Base-by-base conservation (phyloP, 2,113 vertebrate species). In the Phrynocephalus versicolor region DNA sequence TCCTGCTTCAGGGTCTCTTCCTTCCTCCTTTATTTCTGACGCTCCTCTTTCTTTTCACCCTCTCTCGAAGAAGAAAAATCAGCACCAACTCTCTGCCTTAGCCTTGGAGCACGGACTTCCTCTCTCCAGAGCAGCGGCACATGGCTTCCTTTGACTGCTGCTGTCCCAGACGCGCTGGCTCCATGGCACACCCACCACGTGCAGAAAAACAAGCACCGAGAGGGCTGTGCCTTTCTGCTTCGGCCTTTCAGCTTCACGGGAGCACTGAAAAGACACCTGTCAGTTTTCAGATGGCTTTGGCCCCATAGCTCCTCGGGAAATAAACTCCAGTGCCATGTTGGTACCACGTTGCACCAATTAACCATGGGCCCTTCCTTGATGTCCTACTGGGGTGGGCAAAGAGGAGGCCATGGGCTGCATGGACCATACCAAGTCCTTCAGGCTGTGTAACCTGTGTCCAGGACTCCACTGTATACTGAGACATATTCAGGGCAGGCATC, bases 161-260 rank as follows among this genome's bases (percentile, higher is more conserved):
- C 92, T 83, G 88, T 89, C 88, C 94, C 94, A 94, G 94, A 94
- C 94, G 89, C 88, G 92, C 90, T 93, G 94, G 93, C 94, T 95
- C 94, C 92, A 0, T 0, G 4, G 91, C 91, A 92, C 94, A 71
- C 93, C 91, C 90, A 91, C 88, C 76, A 35, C 27, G 3, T 79
- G 86, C 90, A 88, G 83, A 81, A 69, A 91, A 93, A 65, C 93
- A 87, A 79, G 90, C 89, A 39, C 3, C 55, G 62, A 79, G 27
- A 85, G 91, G 85, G 84, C 80, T 87, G 91, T 86, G 30, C 81
- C 88, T 13, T 78, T 79, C 89, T 57, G 15, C 21, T 71, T 45
- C 81, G 55, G 89, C 71, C 3, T 2, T 27, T 30, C 74, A 58
- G 67, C 71, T 87, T 51, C 55, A 10, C 80, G 76, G 7, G 1